phyloP scores from a whole-genome alignment of 2,797 vertebrate species.

The Scarus forsteni region DNA sequence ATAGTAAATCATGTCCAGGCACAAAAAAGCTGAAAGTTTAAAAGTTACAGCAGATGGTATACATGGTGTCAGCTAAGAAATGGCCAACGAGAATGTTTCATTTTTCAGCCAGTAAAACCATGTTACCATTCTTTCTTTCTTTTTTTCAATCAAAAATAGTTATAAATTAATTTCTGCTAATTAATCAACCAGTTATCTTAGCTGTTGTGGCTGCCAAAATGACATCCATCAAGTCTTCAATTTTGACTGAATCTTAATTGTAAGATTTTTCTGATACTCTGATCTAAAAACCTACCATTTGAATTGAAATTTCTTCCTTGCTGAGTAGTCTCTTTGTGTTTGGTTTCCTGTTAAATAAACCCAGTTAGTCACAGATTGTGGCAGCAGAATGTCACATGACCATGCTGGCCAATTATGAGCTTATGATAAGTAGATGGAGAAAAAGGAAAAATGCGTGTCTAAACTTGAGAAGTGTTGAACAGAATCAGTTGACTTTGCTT shows the following conservation, averaged over 20 bases:
- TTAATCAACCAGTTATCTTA: too few relatives aligned
- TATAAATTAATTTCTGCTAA: too few relatives aligned
- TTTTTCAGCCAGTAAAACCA: too few relatives aligned
- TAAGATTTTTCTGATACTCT: neutral
- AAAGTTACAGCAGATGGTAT: too few relatives aligned
- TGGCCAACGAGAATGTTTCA: too few relatives aligned
- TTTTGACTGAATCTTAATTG: neutral
- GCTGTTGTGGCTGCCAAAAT: neutral
- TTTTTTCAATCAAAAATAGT: too few relatives aligned
- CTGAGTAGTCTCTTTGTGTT: neutral
- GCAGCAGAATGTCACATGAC: conserved; percentile 28
- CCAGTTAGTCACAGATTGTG: conserved; percentile 18
- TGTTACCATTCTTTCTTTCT: too few relatives aligned
- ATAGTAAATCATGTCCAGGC: too few relatives aligned
- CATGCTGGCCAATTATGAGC: conserved; percentile 12
- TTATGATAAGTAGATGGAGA: neutral
- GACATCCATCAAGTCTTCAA: conserved; percentile 1
- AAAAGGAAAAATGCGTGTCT: neutral
- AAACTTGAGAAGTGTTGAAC: neutral
- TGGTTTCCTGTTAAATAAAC: conserved; percentile 17
- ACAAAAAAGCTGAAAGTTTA: too few relatives aligned
- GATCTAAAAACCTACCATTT: conserved; percentile 5
- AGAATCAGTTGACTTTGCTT: neutral
- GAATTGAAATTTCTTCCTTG: conserved; percentile 9
- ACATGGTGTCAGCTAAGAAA: too few relatives aligned